Percentiles rank a stretch among this genome's conserved stretches.
These are phyloP conservation scores for Cherax destructor DNA, from an alignment of 1,140 invertebrate genomes.

Conservation along the genomic window DNA sequence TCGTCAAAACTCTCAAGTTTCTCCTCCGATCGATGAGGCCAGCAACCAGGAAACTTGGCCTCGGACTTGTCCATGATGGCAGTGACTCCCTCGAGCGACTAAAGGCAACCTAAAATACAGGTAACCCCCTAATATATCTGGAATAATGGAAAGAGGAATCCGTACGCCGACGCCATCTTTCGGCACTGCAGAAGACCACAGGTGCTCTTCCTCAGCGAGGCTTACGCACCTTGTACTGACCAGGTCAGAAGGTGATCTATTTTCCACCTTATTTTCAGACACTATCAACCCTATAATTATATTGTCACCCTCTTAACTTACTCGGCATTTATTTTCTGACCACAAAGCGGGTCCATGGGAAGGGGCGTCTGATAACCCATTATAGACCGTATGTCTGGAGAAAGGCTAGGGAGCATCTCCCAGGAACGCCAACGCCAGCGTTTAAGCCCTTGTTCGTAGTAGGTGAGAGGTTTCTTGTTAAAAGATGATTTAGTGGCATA, in stretches of 20 bases:
- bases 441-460: neutral
- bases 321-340: conserved; percentile 39
- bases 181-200: no score
- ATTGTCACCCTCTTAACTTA: conserved; percentile 55
- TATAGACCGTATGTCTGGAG: neutral
- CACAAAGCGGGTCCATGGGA: conserved; percentile 12
- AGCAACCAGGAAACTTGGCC: no score
- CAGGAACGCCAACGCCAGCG: neutral
- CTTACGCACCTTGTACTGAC: conserved; percentile 16
- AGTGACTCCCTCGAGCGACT: no score
- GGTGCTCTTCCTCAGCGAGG: no score
- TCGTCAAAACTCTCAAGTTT: no score
- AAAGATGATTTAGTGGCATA: conserved; percentile 57
- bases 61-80: no score
- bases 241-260: conserved; percentile 22
- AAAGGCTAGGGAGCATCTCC: neutral
- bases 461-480: conserved; percentile 48
- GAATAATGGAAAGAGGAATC: no score
- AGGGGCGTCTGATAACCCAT: neutral
- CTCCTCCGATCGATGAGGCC: no score
- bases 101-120: no score
- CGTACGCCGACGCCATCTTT: no score
- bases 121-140: no score
- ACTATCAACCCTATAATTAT: conserved; percentile 52
- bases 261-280: conserved; percentile 55